phyloP scores from a whole-genome alignment of 2,888 invertebrate species.

The Phanerotoma sp. region DNA sequence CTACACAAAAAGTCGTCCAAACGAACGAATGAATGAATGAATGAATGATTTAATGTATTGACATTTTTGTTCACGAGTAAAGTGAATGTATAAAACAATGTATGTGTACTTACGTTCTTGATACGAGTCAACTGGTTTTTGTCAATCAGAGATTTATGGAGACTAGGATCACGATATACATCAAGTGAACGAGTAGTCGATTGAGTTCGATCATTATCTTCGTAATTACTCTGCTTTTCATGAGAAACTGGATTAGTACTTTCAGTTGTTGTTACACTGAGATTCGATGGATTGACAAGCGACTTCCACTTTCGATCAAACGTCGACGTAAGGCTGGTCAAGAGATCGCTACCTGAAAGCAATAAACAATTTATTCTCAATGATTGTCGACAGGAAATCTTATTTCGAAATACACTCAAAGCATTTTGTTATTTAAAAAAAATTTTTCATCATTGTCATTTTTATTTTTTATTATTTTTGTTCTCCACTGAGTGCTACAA shows the following conservation, averaged over 20 bases:
- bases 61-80: too few relatives aligned
- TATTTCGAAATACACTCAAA: conserved; percentile 6
- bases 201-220: conserved; percentile 29
- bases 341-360: conserved; percentile 76
- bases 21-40: too few relatives aligned
- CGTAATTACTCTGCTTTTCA: conserved; percentile 30
- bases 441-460: conserved; percentile 32
- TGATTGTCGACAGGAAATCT: background rate
- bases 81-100: too few relatives aligned
- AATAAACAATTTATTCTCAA: conserved; percentile 3
- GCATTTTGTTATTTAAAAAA: conserved; percentile 1
- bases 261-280: conserved; percentile 34
- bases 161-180: conserved; percentile 51
- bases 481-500: conserved; percentile 36
- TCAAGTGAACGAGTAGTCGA: conserved; percentile 38
- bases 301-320: conserved; percentile 82
- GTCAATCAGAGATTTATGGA: conserved; percentile 48
- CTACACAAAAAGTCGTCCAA: too few relatives aligned
- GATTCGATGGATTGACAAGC: conserved; percentile 63
- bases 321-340: conserved; percentile 81
- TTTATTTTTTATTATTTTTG: conserved; percentile 47
- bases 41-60: too few relatives aligned
- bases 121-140: conserved; percentile 39
- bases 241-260: conserved; percentile 36
- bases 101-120: conserved; percentile 48